Percentiles rank a stretch among this genome's conserved stretches.
Conservation (phyloP, 2,113 vertebrate species). For the Mustela lutreola region DNA sequence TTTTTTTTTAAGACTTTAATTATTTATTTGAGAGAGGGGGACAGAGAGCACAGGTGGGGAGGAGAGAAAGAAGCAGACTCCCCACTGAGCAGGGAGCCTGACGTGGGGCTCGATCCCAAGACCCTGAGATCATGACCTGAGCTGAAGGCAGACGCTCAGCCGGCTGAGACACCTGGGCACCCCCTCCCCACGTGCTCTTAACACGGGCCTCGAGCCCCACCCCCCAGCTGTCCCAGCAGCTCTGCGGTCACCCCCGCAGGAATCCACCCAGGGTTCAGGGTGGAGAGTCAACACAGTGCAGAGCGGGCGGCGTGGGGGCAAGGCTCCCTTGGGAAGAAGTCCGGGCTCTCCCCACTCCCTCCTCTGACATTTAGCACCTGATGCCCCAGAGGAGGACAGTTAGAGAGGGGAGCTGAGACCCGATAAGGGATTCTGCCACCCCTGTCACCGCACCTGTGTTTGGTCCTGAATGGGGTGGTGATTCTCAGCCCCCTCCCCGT, state of each 20-base stretch:
- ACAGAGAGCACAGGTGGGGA: too few relatives aligned
- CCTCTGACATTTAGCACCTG: not conserved
- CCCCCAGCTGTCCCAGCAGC: not conserved
- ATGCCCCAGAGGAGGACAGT: not conserved
- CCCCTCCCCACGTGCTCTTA: too few relatives aligned
- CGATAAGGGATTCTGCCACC: too few relatives aligned
- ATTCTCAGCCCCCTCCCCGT: not conserved
- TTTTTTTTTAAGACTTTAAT: too few relatives aligned
- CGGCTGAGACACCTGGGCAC: too few relatives aligned
- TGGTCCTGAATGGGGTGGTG: not conserved
- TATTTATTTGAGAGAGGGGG: too few relatives aligned
- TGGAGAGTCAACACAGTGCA: fast-evolving
- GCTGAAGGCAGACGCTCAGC: too few relatives aligned
- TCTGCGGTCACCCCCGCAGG: not conserved
- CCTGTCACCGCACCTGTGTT: not conserved
- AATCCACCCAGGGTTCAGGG: fast-evolving
- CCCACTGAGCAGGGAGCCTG: too few relatives aligned
- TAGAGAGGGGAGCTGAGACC: not conserved
- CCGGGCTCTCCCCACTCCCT: not conserved
- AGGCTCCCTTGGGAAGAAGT: not conserved
- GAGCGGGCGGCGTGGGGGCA: not conserved
- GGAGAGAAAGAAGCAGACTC: too few relatives aligned
- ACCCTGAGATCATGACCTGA: too few relatives aligned
- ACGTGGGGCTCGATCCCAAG: too few relatives aligned
- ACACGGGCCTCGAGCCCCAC: not conserved